These are phyloP conservation scores for Acanthiza pusilla DNA, from an alignment of 2,797 vertebrate genomes.

Conservation along the genomic window DNA sequence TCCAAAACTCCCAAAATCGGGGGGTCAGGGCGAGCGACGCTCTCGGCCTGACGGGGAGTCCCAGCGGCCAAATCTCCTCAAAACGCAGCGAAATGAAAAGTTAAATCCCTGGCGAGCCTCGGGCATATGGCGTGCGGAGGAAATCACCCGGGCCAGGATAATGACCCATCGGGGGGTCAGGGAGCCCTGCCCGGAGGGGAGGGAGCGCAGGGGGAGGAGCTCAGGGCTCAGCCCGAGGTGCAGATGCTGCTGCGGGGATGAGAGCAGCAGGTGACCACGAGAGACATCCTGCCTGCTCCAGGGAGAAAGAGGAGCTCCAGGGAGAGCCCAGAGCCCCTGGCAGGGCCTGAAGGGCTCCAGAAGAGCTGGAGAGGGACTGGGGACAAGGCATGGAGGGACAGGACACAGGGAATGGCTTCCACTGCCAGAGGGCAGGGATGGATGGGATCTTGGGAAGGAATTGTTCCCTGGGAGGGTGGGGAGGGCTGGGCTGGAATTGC, in stretches of 20 bases:
- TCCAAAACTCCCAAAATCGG: accelerated
- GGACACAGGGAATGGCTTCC: background rate
- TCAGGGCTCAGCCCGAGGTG: background rate
- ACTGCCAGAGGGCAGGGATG: background rate
- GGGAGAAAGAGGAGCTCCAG: background rate
- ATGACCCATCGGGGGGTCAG: constrained; percentile 12
- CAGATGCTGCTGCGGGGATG: background rate
- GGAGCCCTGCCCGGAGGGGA: background rate
- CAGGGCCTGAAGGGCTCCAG: background rate
- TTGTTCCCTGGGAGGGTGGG: background rate
- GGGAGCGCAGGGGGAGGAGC: background rate
- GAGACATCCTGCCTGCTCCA: background rate
- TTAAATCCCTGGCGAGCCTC: background rate
- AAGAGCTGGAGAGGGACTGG: background rate
- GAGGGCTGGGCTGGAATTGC: background rate
- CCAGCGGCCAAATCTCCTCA: background rate
- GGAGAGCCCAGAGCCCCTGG: background rate
- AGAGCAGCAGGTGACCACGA: background rate
- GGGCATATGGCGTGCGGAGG: constrained; percentile 49
- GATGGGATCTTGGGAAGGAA: background rate
- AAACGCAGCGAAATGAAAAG: constrained; percentile 16
- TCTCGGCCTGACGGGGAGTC: background rate
- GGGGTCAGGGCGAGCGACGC: background rate
- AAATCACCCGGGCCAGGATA: background rate
- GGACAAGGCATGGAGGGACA: background rate